Evolutionary conservation across 2,888 invertebrate species (phyloP), one percentile per base, ranked within the genome.

Genomic region (Eupithecia dodoneata): DNA sequence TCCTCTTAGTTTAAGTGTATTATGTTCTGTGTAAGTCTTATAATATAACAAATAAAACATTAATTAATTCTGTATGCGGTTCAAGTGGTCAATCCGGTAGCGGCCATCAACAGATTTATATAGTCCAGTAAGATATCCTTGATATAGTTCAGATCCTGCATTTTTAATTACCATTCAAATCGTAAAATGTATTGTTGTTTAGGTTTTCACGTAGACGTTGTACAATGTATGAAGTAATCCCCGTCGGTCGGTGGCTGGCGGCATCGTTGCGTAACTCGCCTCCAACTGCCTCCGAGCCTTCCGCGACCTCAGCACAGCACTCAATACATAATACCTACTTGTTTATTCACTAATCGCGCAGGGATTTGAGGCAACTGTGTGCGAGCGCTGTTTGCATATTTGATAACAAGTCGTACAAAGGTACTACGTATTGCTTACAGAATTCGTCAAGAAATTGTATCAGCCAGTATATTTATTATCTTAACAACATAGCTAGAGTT

Each of bases 251-350:
- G 15, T 52, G n/a, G 59, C 41, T 1, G 71, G 49, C n/a, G 12
- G 42, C n/a, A 65, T 30, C 73, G 74, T 67, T 67, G 71, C 71
- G 71, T 73, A 72, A 74, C 72, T 69, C 13, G 49, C 41, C 18
- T 72, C n/a, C 72, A 69, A 74, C 72, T 63, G 72, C 72, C 72
- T 71, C 13, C 2, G 65, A 63, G 67, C 42, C 45, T 67, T 63
- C 44, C 15, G 67, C 67, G 67, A 45, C 67, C 18, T 45, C 3
- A 44, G 3, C 15, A n/a, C 3, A 44, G 3, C 15, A 12, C 6
- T 67, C 15, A 9, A 30, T 65, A 42, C 30, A 1, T 42, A 9
- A 30, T 65, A 42, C 30, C 3, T 42, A 42, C 12, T 66, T 30
- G 5, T 66, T 41, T 67, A 67, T 9, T 67, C 67, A 67, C 18